Conservation (phyloP, 2,797 vertebrate genomes). For the Eupleurogrammus muticus region DNA sequence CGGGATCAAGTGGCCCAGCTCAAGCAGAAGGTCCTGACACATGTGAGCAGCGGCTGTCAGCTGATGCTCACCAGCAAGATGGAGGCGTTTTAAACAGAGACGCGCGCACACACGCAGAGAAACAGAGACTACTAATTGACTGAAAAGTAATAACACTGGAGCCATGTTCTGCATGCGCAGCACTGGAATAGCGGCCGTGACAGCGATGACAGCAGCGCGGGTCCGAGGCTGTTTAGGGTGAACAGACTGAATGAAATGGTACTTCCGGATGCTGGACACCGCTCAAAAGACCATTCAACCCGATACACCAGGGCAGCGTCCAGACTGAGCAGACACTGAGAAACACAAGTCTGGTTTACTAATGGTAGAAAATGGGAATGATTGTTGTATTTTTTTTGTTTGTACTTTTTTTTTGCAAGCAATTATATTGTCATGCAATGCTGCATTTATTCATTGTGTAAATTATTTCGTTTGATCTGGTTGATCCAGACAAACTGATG, state of each 20-base stretch:
- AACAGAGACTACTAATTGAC: constrained; percentile 50
- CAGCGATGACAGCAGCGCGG: constrained; percentile 34
- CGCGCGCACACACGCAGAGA: too few species aligned
- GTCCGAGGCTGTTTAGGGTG: constrained; percentile 41
- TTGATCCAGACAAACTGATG: constrained; percentile 83
- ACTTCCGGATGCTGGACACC: constrained; percentile 83
- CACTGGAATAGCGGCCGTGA: constrained; percentile 58
- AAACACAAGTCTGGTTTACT: constrained; percentile 53
- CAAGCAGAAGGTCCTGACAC: constrained; percentile 93
- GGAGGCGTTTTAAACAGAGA: constrained; percentile 82
- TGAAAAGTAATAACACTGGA: constrained; percentile 84
- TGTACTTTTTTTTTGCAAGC: constrained; percentile 74
- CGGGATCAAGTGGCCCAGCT: constrained; percentile 94
- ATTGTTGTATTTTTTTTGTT: constrained; percentile 77
- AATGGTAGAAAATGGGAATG: constrained; percentile 74
- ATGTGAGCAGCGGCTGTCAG: constrained; percentile 94
- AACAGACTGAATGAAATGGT: constrained; percentile 74
- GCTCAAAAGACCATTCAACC: constrained; percentile 70
- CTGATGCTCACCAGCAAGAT: constrained; percentile 92
- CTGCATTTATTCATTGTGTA: constrained; percentile 82
- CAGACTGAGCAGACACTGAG: constrained; percentile 68
- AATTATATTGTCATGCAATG: constrained; percentile 74
- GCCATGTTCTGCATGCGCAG: constrained; percentile 62
- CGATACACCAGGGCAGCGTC: constrained; percentile 65
- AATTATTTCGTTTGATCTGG: constrained; percentile 84